Evolutionary conservation across 2,113 vertebrate genomes (phyloP).

Genomic region (Hassar affinis): DNA sequence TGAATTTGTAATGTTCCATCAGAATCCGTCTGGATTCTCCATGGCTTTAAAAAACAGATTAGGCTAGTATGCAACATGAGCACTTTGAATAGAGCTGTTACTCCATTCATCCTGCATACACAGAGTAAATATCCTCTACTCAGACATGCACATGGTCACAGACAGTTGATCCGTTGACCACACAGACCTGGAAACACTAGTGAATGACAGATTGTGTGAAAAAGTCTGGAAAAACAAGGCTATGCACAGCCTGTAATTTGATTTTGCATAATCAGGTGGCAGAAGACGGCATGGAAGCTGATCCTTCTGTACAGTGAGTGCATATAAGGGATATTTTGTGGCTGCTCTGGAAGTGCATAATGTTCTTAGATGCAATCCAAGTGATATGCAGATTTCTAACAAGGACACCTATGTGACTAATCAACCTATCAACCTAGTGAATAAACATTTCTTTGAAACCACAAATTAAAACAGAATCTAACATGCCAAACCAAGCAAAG

Average conservation of each 20-base stretch:
- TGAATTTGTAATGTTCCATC: constrained; percentile 53
- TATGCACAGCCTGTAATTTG: constrained; percentile 45
- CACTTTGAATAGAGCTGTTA: constrained; percentile 56
- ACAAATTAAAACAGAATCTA: neutral
- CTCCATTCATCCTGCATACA: constrained; percentile 48
- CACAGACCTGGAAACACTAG: constrained; percentile 46
- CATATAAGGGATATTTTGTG: neutral
- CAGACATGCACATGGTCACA: constrained; percentile 5
- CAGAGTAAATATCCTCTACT: constrained; percentile 49
- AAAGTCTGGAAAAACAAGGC: neutral
- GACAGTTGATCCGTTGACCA: constrained; percentile 10
- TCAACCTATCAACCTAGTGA: no score
- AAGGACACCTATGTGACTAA: neutral
- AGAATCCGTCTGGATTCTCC: constrained; percentile 48
- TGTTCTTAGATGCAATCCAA: constrained; percentile 28
- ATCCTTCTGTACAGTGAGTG: constrained; percentile 22
- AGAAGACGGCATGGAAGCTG: constrained; percentile 31
- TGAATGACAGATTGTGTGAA: constrained; percentile 41
- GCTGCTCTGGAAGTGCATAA: constrained; percentile 7
- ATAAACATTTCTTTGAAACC: constrained; percentile 3
- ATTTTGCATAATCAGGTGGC: constrained; percentile 48
- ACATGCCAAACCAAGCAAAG: neutral
- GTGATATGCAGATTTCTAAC: constrained; percentile 36
- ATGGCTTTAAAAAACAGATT: constrained; percentile 57
- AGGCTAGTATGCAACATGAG: constrained; percentile 43